Evolutionary conservation across 2,888 invertebrate genomes (phyloP), one percentile per base, ranked within the genome.

Genomic region (Parapristionchus giblindavisi): DNA sequence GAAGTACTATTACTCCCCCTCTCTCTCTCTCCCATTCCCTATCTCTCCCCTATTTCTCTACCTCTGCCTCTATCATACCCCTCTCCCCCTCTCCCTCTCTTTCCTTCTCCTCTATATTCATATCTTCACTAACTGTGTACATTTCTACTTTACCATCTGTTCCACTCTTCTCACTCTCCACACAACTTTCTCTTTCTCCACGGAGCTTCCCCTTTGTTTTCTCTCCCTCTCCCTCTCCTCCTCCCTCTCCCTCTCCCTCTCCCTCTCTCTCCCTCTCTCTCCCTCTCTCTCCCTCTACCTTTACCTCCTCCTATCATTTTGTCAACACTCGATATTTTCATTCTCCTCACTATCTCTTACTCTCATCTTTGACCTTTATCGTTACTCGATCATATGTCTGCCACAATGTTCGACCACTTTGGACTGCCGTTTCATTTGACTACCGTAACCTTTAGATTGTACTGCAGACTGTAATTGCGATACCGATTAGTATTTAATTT

Each of bases 251-350:
- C 51, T 2, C 21, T n/a, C 65, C 21, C 24, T 29, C 43, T 65
- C 65, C 29, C 32, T 17, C 34, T 68, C 68, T 68, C 66, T 51
- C 51, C 6, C 21, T 40, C 56, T 56, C 56, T 56, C 56, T 56
- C 56, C 24, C n/a, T 56, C 56, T 6, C 56, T 6, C n/a, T n/a
- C 56, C 6, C 6, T 56, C 11, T 56, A 8, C 56, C 17, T 17
- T 17, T 27, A 24, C 6, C 11, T 56, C 11, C 56, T 11, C 56
- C n/a, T 56, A 8, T 27, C 56, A 56, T 56, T n/a, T 56, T n/a
- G 56, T 17, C 17, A 56, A n/a, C 56, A 24, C 8, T 56, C 24
- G 56, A 14, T n/a, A 14, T 6, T 56, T 56, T n/a, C 11, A 24
- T 56, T 56, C n/a, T 6, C 56, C n/a, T 14, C 56, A 56, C 6